Conservation (phyloP, 2,113 vertebrate genomes). For the Stercorarius parasiticus region DNA sequence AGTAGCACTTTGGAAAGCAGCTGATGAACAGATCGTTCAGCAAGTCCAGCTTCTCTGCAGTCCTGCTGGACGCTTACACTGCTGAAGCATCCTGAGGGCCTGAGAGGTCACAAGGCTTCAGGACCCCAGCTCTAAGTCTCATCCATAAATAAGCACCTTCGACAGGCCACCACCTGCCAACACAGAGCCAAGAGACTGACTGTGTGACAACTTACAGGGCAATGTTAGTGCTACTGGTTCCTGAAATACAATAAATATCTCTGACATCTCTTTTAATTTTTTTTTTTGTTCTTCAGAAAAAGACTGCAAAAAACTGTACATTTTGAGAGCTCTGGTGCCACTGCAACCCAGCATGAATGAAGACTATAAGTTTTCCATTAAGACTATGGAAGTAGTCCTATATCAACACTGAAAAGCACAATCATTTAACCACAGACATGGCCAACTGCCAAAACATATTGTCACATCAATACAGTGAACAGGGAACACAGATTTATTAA, state of each 20-base stretch:
- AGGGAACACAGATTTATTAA: neutral
- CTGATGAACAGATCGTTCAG: neutral
- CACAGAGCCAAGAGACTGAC: neutral
- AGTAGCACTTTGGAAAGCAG: neutral
- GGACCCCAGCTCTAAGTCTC: neutral
- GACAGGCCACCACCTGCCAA: neutral
- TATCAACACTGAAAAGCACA: neutral
- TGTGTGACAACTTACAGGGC: neutral
- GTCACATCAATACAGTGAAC: neutral
- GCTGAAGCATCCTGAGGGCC: neutral
- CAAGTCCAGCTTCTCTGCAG: neutral
- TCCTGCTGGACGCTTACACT: neutral
- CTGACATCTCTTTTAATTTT: neutral
- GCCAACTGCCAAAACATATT: neutral
- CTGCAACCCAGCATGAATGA: neutral
- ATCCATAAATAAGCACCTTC: neutral
- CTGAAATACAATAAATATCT: neutral
- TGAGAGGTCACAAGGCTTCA: neutral
- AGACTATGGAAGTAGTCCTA: neutral
- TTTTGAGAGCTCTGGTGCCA: neutral
- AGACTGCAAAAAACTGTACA: neutral
- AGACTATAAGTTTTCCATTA: neutral
- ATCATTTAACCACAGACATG: neutral
- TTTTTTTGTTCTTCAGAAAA: neutral
- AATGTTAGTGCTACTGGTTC: neutral